phyloP scores from a whole-genome alignment of 2,113 vertebrate species.

The Phocoena phocoena region DNA sequence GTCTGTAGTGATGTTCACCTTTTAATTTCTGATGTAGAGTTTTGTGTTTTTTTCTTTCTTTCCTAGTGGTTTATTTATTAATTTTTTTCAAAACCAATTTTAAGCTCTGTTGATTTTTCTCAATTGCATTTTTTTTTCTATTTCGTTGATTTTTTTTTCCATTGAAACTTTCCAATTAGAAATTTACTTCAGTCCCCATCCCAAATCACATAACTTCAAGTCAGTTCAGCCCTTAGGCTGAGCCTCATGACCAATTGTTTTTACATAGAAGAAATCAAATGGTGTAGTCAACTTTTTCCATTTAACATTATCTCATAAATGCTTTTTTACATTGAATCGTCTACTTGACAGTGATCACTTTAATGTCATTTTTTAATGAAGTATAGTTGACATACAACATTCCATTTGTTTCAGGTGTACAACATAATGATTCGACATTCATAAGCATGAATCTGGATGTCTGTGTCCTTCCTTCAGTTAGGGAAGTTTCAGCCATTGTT shows the following conservation, averaged over 20 bases:
- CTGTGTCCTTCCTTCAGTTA: not conserved
- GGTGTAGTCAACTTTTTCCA: not conserved
- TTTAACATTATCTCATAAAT: not conserved
- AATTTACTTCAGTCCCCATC: not conserved
- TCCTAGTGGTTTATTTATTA: not conserved
- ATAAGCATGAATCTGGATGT: not conserved
- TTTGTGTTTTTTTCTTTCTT: not conserved
- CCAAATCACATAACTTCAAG: not conserved
- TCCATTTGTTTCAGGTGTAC: not conserved
- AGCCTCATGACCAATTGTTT: not conserved
- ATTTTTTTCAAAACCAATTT: not conserved
- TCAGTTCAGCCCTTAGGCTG: not conserved
- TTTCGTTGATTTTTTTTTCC: not conserved
- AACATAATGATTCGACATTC: not conserved
- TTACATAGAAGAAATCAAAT: not conserved
- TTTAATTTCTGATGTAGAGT: not conserved
- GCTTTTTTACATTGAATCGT: not conserved
- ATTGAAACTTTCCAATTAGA: not conserved
- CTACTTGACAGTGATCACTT: not conserved
- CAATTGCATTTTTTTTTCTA: not conserved
- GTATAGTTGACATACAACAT: not conserved
- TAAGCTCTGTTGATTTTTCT: not conserved
- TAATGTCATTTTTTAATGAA: not conserved
- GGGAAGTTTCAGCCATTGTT: not conserved
- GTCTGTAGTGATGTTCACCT: not conserved